Evolutionary conservation across 2,888 invertebrate species (phyloP).

Genomic region (Hydroisotoma schaefferi): DNA sequence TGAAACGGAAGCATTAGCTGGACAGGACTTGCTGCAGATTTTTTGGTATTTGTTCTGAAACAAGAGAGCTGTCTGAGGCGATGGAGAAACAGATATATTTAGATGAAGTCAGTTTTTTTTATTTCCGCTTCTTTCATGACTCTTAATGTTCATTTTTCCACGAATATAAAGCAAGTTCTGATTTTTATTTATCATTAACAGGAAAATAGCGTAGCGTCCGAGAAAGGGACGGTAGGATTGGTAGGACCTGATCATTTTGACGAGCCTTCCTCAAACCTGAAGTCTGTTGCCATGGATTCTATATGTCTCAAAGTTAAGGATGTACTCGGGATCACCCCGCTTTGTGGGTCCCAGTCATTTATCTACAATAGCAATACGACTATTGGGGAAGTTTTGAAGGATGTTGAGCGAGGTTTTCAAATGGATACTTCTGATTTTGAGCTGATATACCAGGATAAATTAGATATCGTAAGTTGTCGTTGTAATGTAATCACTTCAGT

Average conservation of each 20-base stretch:
- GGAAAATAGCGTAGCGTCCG: too few species aligned
- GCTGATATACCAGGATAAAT: constrained; percentile 36
- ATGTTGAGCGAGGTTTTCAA: constrained; percentile 27
- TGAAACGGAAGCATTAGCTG: too few species aligned
- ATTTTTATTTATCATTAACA: too few species aligned
- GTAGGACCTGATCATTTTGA: not conserved
- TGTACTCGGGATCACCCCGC: constrained; percentile 25
- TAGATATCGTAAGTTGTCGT: constrained; percentile 33
- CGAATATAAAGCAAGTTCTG: too few species aligned
- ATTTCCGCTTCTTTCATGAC: too few species aligned
- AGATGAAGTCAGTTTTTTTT: too few species aligned
- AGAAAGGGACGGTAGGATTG: too few species aligned
- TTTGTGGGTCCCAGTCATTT: constrained; percentile 20
- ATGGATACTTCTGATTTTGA: constrained; percentile 34
- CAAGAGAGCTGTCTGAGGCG: too few species aligned
- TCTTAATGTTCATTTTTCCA: too few species aligned
- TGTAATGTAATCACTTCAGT: not conserved
- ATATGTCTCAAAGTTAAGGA: constrained; percentile 37
- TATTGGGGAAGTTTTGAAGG: constrained; percentile 30
- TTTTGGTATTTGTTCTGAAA: too few species aligned
- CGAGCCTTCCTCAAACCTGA: not conserved
- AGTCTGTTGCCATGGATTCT: not conserved
- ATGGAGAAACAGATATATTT: too few species aligned
- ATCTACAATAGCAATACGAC: constrained; percentile 20
- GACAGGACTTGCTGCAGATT: too few species aligned